These are phyloP conservation scores for Apolygus lucorum DNA, from an alignment of 1,140 invertebrate genomes.

Conservation along the genomic window DNA sequence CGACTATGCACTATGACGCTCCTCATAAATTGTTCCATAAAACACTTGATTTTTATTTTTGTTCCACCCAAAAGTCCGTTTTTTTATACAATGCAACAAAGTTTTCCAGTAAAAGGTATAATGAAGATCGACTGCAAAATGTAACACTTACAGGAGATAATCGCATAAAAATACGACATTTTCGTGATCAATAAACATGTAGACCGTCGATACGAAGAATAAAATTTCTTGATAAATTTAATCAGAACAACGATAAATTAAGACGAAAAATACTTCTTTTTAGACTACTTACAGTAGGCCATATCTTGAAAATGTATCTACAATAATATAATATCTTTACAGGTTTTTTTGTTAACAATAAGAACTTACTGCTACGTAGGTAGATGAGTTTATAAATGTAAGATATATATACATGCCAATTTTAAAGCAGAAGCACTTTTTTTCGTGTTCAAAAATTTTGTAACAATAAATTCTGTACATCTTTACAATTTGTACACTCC, in stretches of 20 bases:
- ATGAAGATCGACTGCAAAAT: neutral
- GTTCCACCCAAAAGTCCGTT: too few species aligned
- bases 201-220: neutral
- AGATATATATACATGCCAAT: neutral
- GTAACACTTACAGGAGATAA: neutral
- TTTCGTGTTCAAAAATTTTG: neutral
- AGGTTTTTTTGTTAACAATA: neutral
- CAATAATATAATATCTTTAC: conserved; percentile 8
- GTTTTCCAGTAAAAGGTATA: too few species aligned
- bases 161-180: neutral
- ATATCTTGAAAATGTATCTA: neutral
- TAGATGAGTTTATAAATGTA: neutral
- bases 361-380: neutral
- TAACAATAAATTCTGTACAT: conserved; percentile 10
- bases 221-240: neutral
- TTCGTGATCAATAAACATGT: neutral
- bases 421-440: neutral
- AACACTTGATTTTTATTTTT: too few species aligned
- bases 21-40: too few species aligned
- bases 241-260: neutral
- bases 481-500: conserved; percentile 13
- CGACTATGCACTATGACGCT: too few species aligned
- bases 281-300: neutral
- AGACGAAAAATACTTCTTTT: neutral
- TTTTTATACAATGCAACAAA: too few species aligned